phyloP scores from a whole-genome alignment of 2,113 vertebrate species.

The pig (Sus scrofa) region DNA sequence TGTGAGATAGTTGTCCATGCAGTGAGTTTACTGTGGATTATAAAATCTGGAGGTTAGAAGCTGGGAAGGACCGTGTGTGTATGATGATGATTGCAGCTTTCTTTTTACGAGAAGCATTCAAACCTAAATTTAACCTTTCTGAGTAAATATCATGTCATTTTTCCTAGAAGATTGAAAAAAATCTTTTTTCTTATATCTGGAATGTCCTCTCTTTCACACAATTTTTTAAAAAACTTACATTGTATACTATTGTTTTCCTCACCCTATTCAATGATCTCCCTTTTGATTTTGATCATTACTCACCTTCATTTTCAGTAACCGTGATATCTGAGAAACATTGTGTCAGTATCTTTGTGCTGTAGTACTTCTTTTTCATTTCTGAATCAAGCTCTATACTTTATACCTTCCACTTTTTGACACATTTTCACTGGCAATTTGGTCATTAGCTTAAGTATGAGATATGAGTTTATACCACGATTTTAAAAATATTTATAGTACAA shows the following conservation, averaged over 20 bases:
- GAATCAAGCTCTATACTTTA: neutral
- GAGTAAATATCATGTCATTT: neutral
- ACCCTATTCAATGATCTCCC: neutral
- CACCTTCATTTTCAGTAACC: neutral
- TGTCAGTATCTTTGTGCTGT: neutral
- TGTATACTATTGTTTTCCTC: neutral
- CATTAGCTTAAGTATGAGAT: neutral
- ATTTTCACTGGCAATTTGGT: neutral
- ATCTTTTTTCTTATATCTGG: neutral
- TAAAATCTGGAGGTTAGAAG: neutral
- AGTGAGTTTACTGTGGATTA: neutral
- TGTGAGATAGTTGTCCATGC: rapidly evolving
- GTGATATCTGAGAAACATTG: neutral
- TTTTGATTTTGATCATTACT: neutral
- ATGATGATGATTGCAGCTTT: neutral
- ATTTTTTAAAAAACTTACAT: neutral
- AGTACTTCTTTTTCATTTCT: neutral
- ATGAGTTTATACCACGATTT: neutral
- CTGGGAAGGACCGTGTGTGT: too few relatives aligned
- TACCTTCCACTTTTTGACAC: neutral
- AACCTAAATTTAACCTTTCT: neutral
- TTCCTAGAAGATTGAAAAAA: neutral
- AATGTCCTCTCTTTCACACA: neutral
- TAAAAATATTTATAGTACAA: neutral
- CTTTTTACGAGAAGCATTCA: neutral